A percentile compares a stretch with the other conserved stretches of the same genome.
Evolutionary conservation across 2,888 invertebrate species (phyloP).

Genomic region (Ectropis crepuscularia): DNA sequence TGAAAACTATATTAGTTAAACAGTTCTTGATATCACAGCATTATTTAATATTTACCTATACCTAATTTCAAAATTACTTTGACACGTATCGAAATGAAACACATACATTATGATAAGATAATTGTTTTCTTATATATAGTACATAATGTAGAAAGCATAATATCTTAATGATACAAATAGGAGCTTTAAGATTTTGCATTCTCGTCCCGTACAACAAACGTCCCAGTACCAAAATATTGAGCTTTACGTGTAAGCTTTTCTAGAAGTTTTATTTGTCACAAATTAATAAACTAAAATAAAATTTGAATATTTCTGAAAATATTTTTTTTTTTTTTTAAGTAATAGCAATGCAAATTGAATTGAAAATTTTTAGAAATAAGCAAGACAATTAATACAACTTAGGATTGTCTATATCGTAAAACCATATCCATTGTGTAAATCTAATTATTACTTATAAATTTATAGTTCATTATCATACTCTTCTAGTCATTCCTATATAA

Average conservation of each 20-base stretch:
- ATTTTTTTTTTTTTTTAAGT: constrained; percentile 8
- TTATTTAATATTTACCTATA: too few species aligned
- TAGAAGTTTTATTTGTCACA: constrained; percentile 19
- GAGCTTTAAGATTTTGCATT: constrained; percentile 17
- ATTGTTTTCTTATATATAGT: constrained; percentile 16
- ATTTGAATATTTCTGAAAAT: constrained; percentile 1
- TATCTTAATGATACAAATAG: constrained; percentile 9
- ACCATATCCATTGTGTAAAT: neutral
- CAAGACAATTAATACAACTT: too few species aligned
- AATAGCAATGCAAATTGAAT: constrained; percentile 31
- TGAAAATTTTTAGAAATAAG: constrained; percentile 19
- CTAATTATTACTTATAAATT: too few species aligned
- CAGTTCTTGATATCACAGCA: too few species aligned
- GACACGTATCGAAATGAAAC: too few species aligned
- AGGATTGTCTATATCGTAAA: neutral
- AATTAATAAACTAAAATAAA: constrained; percentile 8
- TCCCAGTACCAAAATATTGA: constrained; percentile 23
- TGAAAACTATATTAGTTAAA: too few species aligned
- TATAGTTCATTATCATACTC: too few species aligned
- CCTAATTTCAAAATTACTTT: too few species aligned
- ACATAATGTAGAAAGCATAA: neutral
- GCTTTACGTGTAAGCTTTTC: constrained; percentile 15
- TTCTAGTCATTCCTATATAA: neutral
- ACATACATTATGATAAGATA: neutral
- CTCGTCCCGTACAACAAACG: constrained; percentile 23